Evolutionary conservation across 2,113 vertebrate species (phyloP), one percentile per base, ranked within the genome.

Genomic region (Rhadina sibilatrix): DNA sequence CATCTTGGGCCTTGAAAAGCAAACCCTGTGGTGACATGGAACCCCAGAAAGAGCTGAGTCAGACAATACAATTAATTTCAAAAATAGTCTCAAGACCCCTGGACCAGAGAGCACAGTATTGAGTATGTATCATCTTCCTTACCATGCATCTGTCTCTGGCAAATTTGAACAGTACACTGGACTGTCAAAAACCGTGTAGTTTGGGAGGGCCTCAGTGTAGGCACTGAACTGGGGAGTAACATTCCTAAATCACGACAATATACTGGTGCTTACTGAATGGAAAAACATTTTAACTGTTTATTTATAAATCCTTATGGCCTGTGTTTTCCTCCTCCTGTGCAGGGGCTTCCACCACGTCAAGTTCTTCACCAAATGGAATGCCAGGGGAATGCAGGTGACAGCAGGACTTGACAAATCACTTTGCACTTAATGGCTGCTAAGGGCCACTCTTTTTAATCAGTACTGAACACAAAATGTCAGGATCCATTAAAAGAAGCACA

Each of bases 311-410:
- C 33, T 76, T 59, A 40, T 80, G 90, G 89, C 18, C 17, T 84
- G 7, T 77, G 50, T 91, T 64, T 77, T 92, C 35, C 35, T 87
- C 30, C 83, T 94, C 46, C 64, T 72, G n/a, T 66, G 68, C 92
- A 99, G 98, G 98, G 97, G 98, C 98, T 63, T 98, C 98, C 82
- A 98, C 98, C 6, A 98, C 99, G 82, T 98, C 99, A 25, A 98
- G 97, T 37, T 98, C 99, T 24, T 98, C 99, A 94, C 99, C 99
- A 96, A 99, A 99, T 92, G 99, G 97, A 96, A 97, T 99, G 93
- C 98, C 99, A 47, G 98, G 99, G 90, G 98, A 99, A 98, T 99
- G 99, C 98, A 99, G 99, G 99, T 99, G 98, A 99, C 98, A 98
- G 97, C 98, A 98, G 96, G 94, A 97, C 96, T 96, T 97, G 96